These are phyloP conservation scores for Boleophthalmus pectinirostris DNA, from an alignment of 2,113 vertebrate species.

Conservation along the genomic window DNA sequence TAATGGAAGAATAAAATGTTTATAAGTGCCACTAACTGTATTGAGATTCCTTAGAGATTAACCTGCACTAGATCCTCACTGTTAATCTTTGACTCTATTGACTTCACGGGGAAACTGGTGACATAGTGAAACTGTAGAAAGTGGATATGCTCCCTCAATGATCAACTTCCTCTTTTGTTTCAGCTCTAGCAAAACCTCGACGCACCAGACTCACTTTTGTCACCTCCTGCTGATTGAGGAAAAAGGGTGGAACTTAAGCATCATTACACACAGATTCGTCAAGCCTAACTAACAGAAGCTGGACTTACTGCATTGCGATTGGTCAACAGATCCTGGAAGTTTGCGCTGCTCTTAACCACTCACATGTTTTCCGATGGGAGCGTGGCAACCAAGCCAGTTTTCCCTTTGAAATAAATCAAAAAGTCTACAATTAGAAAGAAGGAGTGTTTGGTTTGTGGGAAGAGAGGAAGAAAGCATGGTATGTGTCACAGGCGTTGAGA, in stretches of 20 bases:
- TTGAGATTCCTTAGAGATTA: background rate
- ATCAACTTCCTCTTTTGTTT: constrained; percentile 24
- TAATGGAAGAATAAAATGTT: no score
- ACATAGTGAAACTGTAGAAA: constrained; percentile 28
- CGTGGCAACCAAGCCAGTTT: constrained; percentile 47
- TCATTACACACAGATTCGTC: constrained; percentile 55
- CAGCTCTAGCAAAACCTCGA: constrained; percentile 10
- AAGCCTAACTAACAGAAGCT: constrained; percentile 35
- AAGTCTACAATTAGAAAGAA: constrained; percentile 71
- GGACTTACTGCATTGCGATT: constrained; percentile 54
- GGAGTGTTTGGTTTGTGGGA: constrained; percentile 74
- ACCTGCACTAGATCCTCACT: background rate
- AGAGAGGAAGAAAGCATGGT: constrained; percentile 66
- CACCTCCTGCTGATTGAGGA: constrained; percentile 26
- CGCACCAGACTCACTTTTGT: constrained; percentile 24
- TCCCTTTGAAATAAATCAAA: constrained; percentile 69
- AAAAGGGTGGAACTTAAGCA: constrained; percentile 37
- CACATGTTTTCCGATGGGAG: constrained; percentile 61
- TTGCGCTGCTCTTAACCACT: constrained; percentile 13
- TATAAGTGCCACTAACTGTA: no score
- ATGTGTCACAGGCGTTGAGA: constrained; percentile 66
- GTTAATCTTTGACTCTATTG: constrained; percentile 3
- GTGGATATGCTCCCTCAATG: constrained; percentile 24
- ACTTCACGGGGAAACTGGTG: background rate
- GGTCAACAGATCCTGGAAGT: constrained; percentile 54